Conservation (phyloP, 2,888 invertebrate genomes). For the Cheilosia vernalis region DNA sequence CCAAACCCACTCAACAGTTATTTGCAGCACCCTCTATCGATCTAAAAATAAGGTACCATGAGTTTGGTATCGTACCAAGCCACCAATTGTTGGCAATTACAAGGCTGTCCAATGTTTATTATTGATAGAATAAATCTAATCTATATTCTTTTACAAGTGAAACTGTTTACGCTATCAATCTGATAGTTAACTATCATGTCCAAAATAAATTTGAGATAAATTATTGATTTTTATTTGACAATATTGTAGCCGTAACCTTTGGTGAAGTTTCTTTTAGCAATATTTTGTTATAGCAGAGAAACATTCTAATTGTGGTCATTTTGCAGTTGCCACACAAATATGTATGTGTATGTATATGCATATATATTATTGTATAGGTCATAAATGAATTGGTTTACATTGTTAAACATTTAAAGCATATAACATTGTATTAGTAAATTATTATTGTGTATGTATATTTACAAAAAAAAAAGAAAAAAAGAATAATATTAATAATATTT, state of each 20-base stretch:
- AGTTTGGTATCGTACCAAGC: no score
- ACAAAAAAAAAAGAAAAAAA: slow-evolving; percentile 29
- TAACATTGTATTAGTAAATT: slow-evolving; percentile 61
- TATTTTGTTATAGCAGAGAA: slow-evolving; percentile 10
- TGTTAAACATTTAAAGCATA: slow-evolving; percentile 54
- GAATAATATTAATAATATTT: not conserved
- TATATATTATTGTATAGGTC: slow-evolving; percentile 28
- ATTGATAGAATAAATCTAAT: no score
- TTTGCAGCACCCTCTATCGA: no score
- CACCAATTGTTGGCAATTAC: no score
- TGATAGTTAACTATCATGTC: no score
- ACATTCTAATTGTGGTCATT: slow-evolving; percentile 40
- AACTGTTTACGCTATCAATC: no score
- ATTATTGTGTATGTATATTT: slow-evolving; percentile 47
- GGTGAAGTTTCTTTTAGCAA: not conserved
- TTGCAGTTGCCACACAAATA: slow-evolving; percentile 42
- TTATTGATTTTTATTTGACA: not conserved
- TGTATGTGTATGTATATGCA: slow-evolving; percentile 2
- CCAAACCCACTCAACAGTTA: no score
- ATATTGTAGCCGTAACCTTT: slow-evolving; percentile 1
- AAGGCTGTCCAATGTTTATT: no score
- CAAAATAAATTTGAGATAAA: no score
- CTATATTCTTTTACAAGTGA: no score
- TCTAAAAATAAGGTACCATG: no score
- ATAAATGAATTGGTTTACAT: slow-evolving; percentile 56